These are phyloP conservation scores for Geococcyx californianus DNA, from an alignment of 2,113 vertebrate genomes.

Conservation along the genomic window DNA sequence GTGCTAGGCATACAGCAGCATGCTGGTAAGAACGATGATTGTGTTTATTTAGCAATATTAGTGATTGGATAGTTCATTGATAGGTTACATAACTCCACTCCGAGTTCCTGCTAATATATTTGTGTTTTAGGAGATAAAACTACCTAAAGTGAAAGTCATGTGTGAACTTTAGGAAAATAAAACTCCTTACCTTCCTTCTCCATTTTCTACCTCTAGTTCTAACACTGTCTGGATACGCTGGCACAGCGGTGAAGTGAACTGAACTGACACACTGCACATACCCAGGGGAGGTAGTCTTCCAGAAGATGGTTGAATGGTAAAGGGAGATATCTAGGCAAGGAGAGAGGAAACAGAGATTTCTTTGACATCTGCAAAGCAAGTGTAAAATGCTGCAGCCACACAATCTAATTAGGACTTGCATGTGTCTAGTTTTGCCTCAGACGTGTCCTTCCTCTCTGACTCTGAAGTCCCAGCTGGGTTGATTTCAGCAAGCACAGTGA, in stretches of 20 bases:
- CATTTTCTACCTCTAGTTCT: conserved; percentile 84
- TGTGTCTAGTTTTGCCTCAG: background rate
- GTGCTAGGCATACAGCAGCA: background rate
- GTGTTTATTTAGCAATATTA: conserved; percentile 35
- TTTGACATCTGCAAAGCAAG: background rate
- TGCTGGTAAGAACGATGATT: conserved; percentile 2
- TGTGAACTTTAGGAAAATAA: background rate
- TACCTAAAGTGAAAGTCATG: background rate
- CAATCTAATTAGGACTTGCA: background rate
- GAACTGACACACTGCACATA: conserved; percentile 73
- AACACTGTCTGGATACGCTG: conserved; percentile 82
- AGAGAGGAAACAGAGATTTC: background rate
- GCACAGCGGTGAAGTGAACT: conserved; percentile 75
- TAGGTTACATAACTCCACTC: background rate
- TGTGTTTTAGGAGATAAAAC: background rate
- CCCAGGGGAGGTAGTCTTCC: conserved; percentile 80
- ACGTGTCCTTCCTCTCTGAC: background rate
- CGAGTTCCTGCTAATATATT: background rate
- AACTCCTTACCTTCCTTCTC: conserved; percentile 80
- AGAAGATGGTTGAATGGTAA: conserved; percentile 77
- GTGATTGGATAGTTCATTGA: background rate
- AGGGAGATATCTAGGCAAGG: conserved; percentile 70
- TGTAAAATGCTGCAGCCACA: background rate
- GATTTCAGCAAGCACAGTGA: background rate
- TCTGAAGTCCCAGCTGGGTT: background rate